Evolutionary conservation across 2,113 vertebrate species (phyloP).

Genomic region (Scatophagus argus): DNA sequence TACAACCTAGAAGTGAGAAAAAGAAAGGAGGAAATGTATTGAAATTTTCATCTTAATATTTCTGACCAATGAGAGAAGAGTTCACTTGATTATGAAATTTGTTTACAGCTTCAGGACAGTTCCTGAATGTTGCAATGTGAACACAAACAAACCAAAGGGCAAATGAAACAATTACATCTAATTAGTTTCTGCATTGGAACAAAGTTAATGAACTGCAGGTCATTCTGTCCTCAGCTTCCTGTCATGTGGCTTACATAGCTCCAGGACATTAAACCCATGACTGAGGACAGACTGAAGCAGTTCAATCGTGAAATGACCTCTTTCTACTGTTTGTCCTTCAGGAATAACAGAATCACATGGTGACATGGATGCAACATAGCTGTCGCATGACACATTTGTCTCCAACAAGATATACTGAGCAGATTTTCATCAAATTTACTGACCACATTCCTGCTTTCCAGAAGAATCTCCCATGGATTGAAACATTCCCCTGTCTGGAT

Average conservation of each 20-base stretch:
- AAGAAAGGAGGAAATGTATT: too few relatives aligned
- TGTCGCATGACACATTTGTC: conserved; percentile 2
- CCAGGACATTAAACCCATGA: conserved; percentile 34
- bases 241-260: conserved; percentile 13
- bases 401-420: background rate
- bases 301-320: conserved; percentile 6
- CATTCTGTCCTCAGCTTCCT: background rate
- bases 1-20: too few relatives aligned
- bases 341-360: conserved; percentile 23
- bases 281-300: background rate
- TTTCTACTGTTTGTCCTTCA: conserved; percentile 2
- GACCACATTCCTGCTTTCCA: background rate
- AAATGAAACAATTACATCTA: too few relatives aligned
- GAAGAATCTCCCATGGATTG: too few relatives aligned
- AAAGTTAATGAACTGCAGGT: too few relatives aligned
- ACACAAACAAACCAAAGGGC: too few relatives aligned
- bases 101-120: too few relatives aligned
- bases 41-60: too few relatives aligned
- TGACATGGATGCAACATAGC: conserved; percentile 23
- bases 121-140: too few relatives aligned
- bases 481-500: background rate
- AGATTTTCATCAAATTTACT: background rate
- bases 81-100: too few relatives aligned
- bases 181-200: too few relatives aligned
- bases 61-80: too few relatives aligned